These are phyloP conservation scores for Dasyprocta punctata DNA, from an alignment of 2,113 vertebrate genomes.

Conservation along the genomic window DNA sequence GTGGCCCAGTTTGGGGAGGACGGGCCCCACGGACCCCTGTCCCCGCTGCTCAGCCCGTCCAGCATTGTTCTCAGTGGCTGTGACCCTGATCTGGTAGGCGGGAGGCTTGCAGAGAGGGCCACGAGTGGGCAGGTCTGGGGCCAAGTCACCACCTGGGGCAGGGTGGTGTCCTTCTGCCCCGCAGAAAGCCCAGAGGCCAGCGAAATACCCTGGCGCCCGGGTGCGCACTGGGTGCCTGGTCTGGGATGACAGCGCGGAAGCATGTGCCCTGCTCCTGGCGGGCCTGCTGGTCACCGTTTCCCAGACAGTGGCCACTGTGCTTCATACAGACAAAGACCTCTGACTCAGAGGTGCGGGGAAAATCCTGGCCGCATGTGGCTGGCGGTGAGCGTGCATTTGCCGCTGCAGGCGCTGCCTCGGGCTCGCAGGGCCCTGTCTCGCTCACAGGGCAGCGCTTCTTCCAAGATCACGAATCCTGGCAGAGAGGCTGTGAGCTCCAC, in stretches of 20 bases:
- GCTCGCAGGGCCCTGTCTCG: background rate
- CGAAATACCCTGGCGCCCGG: background rate
- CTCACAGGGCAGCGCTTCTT: background rate
- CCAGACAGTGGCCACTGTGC: background rate
- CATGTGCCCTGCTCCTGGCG: no score
- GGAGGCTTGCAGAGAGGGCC: background rate
- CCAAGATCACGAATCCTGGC: background rate
- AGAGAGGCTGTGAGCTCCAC: background rate
- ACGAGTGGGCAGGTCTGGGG: background rate
- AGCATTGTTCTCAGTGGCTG: slow-evolving; percentile 51
- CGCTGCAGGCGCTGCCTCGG: background rate
- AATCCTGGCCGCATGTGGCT: background rate
- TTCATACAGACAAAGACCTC: no score
- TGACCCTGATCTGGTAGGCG: slow-evolving; percentile 46
- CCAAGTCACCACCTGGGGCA: background rate
- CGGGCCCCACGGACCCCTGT: slow-evolving; percentile 46
- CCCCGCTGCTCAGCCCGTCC: background rate
- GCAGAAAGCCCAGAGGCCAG: background rate
- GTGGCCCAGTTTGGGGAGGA: slow-evolving; percentile 70
- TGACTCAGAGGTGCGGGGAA: background rate
- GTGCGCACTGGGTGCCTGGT: background rate
- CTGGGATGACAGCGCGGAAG: no score
- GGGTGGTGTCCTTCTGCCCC: background rate
- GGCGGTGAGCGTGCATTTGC: no score
- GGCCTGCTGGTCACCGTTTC: background rate